phyloP scores from a whole-genome alignment of 2,113 vertebrate species.

The Coregonus clupeaformis region DNA sequence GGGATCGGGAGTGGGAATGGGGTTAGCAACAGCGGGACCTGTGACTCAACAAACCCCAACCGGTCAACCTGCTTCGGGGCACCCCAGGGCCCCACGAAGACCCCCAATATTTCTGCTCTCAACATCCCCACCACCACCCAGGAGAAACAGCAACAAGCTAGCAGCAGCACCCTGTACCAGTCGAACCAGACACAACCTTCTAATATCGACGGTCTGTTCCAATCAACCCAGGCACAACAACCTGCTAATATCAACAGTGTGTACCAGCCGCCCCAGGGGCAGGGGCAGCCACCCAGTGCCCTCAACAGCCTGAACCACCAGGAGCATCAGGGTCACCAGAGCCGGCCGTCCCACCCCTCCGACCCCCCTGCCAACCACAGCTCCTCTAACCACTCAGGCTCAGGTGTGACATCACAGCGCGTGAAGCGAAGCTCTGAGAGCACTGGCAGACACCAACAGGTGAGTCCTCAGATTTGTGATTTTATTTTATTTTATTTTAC shows the following conservation, averaged over 20 bases:
- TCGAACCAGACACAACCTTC: conserved; percentile 16
- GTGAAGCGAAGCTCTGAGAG: conserved; percentile 60
- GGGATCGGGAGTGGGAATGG: conserved; percentile 61
- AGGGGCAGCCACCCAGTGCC: background rate
- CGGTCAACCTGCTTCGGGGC: conserved; percentile 68
- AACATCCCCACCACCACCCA: conserved; percentile 55
- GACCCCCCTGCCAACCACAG: conserved; percentile 64
- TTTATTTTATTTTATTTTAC: too few species aligned
- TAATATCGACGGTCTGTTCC: background rate
- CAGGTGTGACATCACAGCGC: conserved; percentile 62
- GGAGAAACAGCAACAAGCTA: conserved; percentile 35
- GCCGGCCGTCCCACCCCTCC: conserved; percentile 61
- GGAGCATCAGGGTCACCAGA: conserved; percentile 4
- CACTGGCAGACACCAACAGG: conserved; percentile 76
- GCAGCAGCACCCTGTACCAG: conserved; percentile 74
- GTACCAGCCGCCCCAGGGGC: too few species aligned
- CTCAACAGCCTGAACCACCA: conserved; percentile 48
- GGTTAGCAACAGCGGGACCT: conserved; percentile 32
- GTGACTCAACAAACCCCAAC: conserved; percentile 59
- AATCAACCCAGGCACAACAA: background rate
- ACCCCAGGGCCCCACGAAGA: conserved; percentile 72
- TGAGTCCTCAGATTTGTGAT: conserved; percentile 59
- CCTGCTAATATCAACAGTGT: background rate
- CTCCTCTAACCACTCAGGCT: conserved; percentile 74
- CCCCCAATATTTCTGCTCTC: conserved; percentile 76